These are phyloP conservation scores for Betta splendens DNA, from an alignment of 2,797 vertebrate genomes.

Conservation along the genomic window DNA sequence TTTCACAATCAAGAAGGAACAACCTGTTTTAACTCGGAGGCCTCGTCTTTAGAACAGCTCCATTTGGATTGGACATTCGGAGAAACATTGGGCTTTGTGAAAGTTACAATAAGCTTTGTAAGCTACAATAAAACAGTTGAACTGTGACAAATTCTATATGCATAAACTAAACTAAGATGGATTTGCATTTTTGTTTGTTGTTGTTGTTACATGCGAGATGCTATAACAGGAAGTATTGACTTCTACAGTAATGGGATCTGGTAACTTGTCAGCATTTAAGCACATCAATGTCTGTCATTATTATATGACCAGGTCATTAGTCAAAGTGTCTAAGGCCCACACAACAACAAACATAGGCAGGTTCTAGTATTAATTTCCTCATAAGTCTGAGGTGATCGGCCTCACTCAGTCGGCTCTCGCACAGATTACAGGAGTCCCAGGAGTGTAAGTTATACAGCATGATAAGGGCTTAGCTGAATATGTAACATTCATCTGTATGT, in stretches of 20 bases:
- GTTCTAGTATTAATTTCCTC: constrained; percentile 73
- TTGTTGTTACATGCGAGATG: constrained; percentile 33
- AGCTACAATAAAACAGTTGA: constrained; percentile 18
- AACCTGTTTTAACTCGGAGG: constrained; percentile 40
- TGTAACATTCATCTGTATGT: constrained; percentile 24
- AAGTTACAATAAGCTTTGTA: too few species aligned
- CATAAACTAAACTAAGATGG: constrained; percentile 18
- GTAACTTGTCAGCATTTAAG: constrained; percentile 52
- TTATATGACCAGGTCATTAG: constrained; percentile 65
- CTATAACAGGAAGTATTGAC: constrained; percentile 46
- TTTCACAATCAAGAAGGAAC: constrained; percentile 57
- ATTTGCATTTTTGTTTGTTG: constrained; percentile 36
- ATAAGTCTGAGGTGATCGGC: constrained; percentile 74
- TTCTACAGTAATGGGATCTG: constrained; percentile 42
- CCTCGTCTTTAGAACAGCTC: constrained; percentile 19
- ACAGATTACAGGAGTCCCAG: constrained; percentile 68
- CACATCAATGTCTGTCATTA: constrained; percentile 50
- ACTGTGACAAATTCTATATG: constrained; percentile 20
- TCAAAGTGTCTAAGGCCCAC: constrained; percentile 54
- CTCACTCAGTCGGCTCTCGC: constrained; percentile 57
- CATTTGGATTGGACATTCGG: constrained; percentile 27
- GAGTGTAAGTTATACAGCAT: constrained; percentile 45
- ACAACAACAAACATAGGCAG: constrained; percentile 51
- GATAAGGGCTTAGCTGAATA: constrained; percentile 53
- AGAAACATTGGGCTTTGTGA: constrained; percentile 5